Evolutionary conservation across 2,888 invertebrate species (phyloP).

Genomic region (Candidula unifasciata): DNA sequence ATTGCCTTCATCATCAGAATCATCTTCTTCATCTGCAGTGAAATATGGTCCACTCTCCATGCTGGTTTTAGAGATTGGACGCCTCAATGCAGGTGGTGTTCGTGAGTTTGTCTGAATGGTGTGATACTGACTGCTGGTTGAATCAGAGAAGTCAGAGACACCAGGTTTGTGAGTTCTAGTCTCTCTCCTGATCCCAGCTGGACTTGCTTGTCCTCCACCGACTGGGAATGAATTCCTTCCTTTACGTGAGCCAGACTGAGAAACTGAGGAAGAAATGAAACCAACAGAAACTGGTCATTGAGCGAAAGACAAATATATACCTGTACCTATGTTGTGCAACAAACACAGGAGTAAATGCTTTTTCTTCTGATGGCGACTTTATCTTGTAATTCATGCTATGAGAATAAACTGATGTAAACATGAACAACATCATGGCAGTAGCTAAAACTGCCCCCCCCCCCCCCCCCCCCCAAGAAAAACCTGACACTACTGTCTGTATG

Average conservation of each 20-base stretch:
- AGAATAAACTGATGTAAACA: no score
- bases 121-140: slow-evolving; percentile 8
- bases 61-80: slow-evolving; percentile 62
- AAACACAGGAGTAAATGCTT: no score
- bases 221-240: slow-evolving; percentile 21
- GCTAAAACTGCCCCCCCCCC: no score
- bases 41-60: slow-evolving; percentile 87
- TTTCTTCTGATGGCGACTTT: no score
- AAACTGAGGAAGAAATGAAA: slow-evolving; percentile 1
- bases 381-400: no score
- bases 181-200: slow-evolving; percentile 6
- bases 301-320: no score
- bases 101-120: not conserved
- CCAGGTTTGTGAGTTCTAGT: slow-evolving; percentile 7
- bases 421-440: no score
- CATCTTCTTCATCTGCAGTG: slow-evolving; percentile 92
- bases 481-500: no score
- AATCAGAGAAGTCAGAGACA: slow-evolving; percentile 3
- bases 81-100: slow-evolving; percentile 53
- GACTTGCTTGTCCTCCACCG: not conserved
- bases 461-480: no score
- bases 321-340: no score
- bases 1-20: slow-evolving; percentile 78
- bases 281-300: no score
- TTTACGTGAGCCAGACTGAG: slow-evolving; percentile 15